phyloP scores from a whole-genome alignment of 1,140 invertebrate species.

The Leptopilina boulardi region DNA sequence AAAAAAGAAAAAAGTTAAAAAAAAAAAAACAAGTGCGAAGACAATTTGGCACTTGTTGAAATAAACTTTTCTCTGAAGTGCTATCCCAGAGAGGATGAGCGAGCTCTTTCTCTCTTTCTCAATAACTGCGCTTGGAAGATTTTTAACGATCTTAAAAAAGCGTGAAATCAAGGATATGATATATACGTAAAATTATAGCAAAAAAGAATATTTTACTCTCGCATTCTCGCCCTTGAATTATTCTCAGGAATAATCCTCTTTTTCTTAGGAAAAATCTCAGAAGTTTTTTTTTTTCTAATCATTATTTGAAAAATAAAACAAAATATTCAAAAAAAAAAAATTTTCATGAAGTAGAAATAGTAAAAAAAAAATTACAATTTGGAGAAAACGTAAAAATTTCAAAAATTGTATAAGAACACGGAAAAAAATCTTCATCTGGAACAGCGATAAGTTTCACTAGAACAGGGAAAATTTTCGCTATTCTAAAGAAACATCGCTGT shows the following conservation, averaged over 20 bases:
- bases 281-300: no score
- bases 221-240: not conserved
- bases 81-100: not conserved
- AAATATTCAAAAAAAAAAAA: no score
- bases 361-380: no score
- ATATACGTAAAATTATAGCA: not conserved
- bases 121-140: not conserved
- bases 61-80: not conserved
- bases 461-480: no score
- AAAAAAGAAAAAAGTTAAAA: not conserved
- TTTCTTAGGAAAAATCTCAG: no score
- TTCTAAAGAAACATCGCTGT: no score
- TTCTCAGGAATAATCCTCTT: not conserved
- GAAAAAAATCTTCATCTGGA: no score
- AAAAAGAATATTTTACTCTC: not conserved
- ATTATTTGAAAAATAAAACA: no score
- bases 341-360: no score
- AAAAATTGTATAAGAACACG: no score
- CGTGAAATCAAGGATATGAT: slow-evolving; percentile 20
- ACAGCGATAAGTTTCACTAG: no score
- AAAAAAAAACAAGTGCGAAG: not conserved
- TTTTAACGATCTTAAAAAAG: slow-evolving; percentile 13
- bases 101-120: not conserved
- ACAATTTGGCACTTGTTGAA: slow-evolving; percentile 3
- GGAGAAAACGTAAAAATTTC: no score